A percentile compares a stretch with the other conserved stretches of the same genome.
phyloP scores from a whole-genome alignment of 2,888 invertebrate species.

The Melinaea marsaeus region DNA sequence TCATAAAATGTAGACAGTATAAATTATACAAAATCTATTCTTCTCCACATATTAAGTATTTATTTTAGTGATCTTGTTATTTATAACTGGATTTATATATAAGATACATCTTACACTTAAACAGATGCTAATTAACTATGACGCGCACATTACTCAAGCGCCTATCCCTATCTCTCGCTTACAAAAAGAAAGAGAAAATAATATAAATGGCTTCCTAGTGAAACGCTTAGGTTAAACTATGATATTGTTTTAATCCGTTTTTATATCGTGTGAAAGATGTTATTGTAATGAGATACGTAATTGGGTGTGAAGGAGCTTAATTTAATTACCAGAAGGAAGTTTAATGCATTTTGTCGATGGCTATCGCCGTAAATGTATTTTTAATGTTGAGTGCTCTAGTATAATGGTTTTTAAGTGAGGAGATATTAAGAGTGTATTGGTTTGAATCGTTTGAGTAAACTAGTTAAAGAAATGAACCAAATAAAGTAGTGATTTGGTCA shows the following conservation, averaged over 20 bases:
- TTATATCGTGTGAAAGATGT: slow-evolving; percentile 32
- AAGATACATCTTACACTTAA: slow-evolving; percentile 49
- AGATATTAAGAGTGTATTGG: not conserved
- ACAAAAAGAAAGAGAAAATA: slow-evolving; percentile 40
- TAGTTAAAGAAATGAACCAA: too few species aligned
- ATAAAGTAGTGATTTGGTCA: too few species aligned
- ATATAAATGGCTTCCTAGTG: slow-evolving; percentile 53
- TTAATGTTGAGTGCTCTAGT: not conserved
- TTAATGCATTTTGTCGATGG: slow-evolving; percentile 11
- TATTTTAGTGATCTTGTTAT: too few species aligned
- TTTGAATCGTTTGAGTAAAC: not conserved
- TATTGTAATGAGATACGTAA: slow-evolving; percentile 26
- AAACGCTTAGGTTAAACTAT: slow-evolving; percentile 35
- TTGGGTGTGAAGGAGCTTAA: slow-evolving; percentile 30
- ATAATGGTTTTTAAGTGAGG: not conserved
- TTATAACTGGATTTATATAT: not conserved
- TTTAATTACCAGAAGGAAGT: slow-evolving; percentile 27
- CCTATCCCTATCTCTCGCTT: slow-evolving; percentile 43
- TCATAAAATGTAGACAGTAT: too few species aligned
- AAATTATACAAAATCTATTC: too few species aligned
- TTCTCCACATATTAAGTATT: too few species aligned
- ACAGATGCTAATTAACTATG: slow-evolving; percentile 65
- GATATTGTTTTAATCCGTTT: slow-evolving; percentile 29
- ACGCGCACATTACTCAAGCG: slow-evolving; percentile 61
- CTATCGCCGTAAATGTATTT: slow-evolving; percentile 6